A percentile compares a stretch with the other conserved stretches of the same genome.
Conservation (phyloP, 2,797 vertebrate species). For the Spondyliosoma cantharus region DNA sequence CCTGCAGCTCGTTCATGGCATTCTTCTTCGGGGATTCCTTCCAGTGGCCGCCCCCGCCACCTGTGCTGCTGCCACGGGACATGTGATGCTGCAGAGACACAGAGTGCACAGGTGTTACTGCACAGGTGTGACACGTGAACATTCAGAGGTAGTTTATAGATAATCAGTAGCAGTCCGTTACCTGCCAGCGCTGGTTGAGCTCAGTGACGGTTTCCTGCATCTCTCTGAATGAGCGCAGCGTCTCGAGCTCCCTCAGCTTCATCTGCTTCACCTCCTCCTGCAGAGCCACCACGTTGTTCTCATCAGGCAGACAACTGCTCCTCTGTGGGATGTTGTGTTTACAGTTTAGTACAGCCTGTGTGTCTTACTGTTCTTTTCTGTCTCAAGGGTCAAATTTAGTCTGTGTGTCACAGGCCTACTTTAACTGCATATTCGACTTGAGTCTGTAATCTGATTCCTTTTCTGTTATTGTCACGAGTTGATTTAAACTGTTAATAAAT, state of each 20-base stretch:
- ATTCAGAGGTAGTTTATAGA: not conserved
- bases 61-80: conserved; percentile 85
- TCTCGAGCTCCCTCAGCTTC: conserved; percentile 92
- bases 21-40: conserved; percentile 95
- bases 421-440: too few species aligned
- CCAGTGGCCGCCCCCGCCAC: conserved; percentile 89
- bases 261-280: conserved; percentile 95
- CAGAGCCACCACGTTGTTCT: conserved; percentile 90
- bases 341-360: too few species aligned
- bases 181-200: conserved; percentile 95
- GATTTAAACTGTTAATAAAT: too few species aligned
- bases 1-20: conserved; percentile 91
- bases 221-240: conserved; percentile 87
- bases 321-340: conserved; percentile 76
- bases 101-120: not conserved
- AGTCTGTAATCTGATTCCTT: too few species aligned
- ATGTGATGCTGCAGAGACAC: conserved; percentile 83
- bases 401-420: too few species aligned
- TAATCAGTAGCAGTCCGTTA: conserved; percentile 55
- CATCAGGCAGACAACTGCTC: conserved; percentile 91
- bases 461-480: too few species aligned
- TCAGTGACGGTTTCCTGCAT: conserved; percentile 91
- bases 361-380: too few species aligned
- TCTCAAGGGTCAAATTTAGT: too few species aligned
- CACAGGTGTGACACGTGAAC: not conserved